Base-by-base conservation (phyloP, 2,888 invertebrate species). In the Epistrophella euchroma region DNA sequence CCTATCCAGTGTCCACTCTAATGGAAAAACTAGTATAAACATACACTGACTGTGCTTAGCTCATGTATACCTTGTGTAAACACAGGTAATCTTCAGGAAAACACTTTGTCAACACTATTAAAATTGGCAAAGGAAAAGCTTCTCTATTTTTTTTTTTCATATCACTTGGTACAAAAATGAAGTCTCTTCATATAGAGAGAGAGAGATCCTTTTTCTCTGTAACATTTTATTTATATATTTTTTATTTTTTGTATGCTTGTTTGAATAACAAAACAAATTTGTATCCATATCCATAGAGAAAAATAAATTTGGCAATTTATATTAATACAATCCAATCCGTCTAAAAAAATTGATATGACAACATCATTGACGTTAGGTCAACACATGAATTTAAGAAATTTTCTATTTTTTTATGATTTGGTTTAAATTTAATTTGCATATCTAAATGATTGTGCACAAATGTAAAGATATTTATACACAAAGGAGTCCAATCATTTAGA, bases 71-170 rank as follows among this genome's bases (percentile, higher is more conserved):
- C 66, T n/a, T 25, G 10, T 60, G 68, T 55, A 82, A 82, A 82
- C 72, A 82, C 43, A 66, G 71, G 71, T 60, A 52, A 72, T 77
- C 76, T 72, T 72, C 73, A 77, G 72, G 72, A 72, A 73, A 77
- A 77, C 52, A 77, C 77, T 68, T 73, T 77, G 82, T 82, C 82
- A 82, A 82, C 82, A 77, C 72, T 55, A 60, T 77, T 66, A 56
- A 62, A 71, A 77, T 77, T 52, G 43, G 58, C n/a, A 45, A 50
- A 40, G 37, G 25, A 4, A 47, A 40, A 58, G 22, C 13, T 17
- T 15, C 19, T 45, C 19, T 35, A 32, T 32, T 25, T 19, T 66
- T 66, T 50, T 45, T 45, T 6, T 72, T 17, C 10, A 50, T 17
- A n/a, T 40, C 15, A 40, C 2, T 15, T 40, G 40, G n/a, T 43